These are phyloP conservation scores for Tribolium castaneum DNA, from an alignment of 1,140 invertebrate species.

Conservation along the genomic window DNA sequence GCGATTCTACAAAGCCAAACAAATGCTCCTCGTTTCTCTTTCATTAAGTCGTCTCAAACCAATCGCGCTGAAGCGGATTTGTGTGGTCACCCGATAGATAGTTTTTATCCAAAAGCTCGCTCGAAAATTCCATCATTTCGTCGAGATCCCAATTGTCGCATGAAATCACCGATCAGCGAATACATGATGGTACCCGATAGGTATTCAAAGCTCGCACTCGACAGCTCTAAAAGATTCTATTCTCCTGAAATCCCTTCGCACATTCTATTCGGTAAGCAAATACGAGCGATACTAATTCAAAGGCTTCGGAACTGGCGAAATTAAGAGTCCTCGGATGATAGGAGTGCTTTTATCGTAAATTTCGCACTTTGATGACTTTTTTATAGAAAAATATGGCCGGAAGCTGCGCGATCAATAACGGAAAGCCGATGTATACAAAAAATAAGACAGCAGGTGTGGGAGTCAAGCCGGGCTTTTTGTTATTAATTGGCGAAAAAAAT, in stretches of 20 bases:
- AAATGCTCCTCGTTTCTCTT: background rate
- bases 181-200: slow-evolving; percentile 22
- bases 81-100: background rate
- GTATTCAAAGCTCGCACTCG: slow-evolving; percentile 29
- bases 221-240: slow-evolving; percentile 21
- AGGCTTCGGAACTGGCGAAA: background rate
- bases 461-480: background rate
- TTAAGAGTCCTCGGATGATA: background rate
- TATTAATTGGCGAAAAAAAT: background rate
- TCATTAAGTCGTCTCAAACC: too few species aligned
- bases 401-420: background rate
- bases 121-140: slow-evolving; percentile 11
- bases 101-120: slow-evolving; percentile 11
- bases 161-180: slow-evolving; percentile 25
- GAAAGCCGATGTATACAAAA: too few species aligned
- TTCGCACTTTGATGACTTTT: slow-evolving; percentile 17
- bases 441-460: slow-evolving; percentile 18
- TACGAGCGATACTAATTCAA: slow-evolving; percentile 21
- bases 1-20: background rate
- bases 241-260: slow-evolving; percentile 3
- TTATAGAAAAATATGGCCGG: slow-evolving; percentile 11
- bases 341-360: slow-evolving; percentile 20
- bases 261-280: background rate
- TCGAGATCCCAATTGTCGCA: slow-evolving; percentile 16
- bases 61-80: background rate